These are phyloP conservation scores for Uloborus plumipes DNA, from an alignment of 2,888 invertebrate genomes.

Conservation along the genomic window DNA sequence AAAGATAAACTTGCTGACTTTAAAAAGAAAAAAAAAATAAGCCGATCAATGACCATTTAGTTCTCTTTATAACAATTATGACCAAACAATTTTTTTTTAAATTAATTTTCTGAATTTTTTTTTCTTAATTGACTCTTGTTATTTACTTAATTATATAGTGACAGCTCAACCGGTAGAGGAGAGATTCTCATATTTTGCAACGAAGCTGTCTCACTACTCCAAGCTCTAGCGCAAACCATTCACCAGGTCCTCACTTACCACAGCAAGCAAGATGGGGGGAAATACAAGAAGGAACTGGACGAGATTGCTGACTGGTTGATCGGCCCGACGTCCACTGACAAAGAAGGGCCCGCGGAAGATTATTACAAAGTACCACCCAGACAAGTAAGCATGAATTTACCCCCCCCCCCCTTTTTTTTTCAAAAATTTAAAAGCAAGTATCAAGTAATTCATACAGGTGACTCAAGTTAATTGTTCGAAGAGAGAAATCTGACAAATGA, in stretches of 20 bases:
- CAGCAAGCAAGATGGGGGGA: constrained; percentile 37
- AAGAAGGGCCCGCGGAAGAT: constrained; percentile 9
- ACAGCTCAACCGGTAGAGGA: constrained; percentile 63
- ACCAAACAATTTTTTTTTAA: too few relatives aligned
- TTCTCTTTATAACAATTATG: too few relatives aligned
- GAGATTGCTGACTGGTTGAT: constrained; percentile 44
- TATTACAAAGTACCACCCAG: constrained; percentile 58
- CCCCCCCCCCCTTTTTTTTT: too few relatives aligned
- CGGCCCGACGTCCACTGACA: neutral
- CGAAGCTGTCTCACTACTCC: constrained; percentile 44
- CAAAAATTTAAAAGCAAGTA: too few relatives aligned
- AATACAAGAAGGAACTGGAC: constrained; percentile 49
- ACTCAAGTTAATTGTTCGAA: too few relatives aligned
- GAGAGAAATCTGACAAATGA: too few relatives aligned
- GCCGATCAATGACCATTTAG: too few relatives aligned
- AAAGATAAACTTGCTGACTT: too few relatives aligned
- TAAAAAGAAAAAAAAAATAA: too few relatives aligned
- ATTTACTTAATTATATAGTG: constrained; percentile 19
- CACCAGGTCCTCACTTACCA: constrained; percentile 48
- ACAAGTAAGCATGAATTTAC: constrained; percentile 28
- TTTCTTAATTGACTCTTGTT: too few relatives aligned
- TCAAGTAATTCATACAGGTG: too few relatives aligned
- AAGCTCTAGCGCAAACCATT: constrained; percentile 47
- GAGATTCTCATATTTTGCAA: constrained; percentile 48
- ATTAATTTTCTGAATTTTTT: too few relatives aligned